Conservation (phyloP, 2,113 vertebrate species). For the Gallinago jamesoni region DNA sequence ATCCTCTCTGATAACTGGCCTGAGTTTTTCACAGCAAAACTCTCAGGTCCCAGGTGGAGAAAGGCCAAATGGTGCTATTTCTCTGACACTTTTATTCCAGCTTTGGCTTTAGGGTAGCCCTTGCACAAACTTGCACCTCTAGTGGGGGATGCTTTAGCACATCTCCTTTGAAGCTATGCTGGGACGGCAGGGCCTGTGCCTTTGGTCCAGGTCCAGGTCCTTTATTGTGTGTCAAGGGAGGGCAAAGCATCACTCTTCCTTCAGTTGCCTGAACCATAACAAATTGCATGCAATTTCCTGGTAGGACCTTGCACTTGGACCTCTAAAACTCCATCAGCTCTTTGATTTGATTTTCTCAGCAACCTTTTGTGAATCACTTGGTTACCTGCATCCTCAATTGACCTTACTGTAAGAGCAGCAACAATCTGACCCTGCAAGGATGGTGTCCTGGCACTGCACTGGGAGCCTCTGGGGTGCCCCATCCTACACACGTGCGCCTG, state of each 20-base stretch:
- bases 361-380: not conserved
- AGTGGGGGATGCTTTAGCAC: not conserved
- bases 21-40: not conserved
- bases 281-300: not conserved
- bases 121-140: not conserved
- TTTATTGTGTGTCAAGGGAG: not conserved
- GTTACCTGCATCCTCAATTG: not conserved
- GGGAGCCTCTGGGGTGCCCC: not conserved
- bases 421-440: not conserved
- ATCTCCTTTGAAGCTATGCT: not conserved
- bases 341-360: not conserved
- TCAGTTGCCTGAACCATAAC: not conserved
- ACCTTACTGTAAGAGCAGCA: not conserved
- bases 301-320: not conserved
- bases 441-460: not conserved
- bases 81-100: not conserved
- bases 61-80: not conserved
- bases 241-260: not conserved
- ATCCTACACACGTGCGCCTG: not conserved
- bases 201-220: not conserved
- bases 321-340: not conserved
- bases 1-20: not conserved
- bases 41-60: not conserved
- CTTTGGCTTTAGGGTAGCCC: not conserved
- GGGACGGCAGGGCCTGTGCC: not conserved